phyloP scores from a whole-genome alignment of 2,113 vertebrate genomes.

The Xyliphius kryptos region DNA sequence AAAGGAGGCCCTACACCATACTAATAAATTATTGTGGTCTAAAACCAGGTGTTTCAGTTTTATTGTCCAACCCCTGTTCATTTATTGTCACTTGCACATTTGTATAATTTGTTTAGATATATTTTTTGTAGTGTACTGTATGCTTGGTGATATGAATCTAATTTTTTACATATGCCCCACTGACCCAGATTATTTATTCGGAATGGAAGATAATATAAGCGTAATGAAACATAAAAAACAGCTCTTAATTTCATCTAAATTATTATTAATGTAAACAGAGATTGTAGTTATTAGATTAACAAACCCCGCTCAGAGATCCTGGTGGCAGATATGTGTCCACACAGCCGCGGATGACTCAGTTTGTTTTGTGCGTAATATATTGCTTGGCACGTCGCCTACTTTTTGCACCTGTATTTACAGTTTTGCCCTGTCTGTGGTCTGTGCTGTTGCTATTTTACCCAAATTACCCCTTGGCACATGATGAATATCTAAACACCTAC shows the following conservation, averaged over 20 bases:
- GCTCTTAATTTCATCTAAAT: not conserved
- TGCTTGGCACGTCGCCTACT: not conserved
- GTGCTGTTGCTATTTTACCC: constrained; percentile 13
- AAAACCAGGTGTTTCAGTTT: too few relatives aligned
- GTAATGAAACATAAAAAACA: not conserved
- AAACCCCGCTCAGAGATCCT: not conserved
- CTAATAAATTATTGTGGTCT: too few relatives aligned
- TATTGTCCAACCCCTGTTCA: too few relatives aligned
- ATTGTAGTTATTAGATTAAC: not conserved
- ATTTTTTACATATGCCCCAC: not conserved
- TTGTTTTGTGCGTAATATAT: constrained; percentile 2
- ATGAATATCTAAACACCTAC: constrained; percentile 12
- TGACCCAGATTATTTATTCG: not conserved
- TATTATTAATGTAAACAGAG: constrained; percentile 5
- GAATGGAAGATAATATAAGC: not conserved
- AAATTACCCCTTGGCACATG: constrained; percentile 10
- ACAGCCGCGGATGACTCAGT: not conserved
- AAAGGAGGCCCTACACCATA: too few relatives aligned
- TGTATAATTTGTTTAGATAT: too few relatives aligned
- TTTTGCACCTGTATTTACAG: constrained; percentile 16
- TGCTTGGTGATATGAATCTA: too few relatives aligned
- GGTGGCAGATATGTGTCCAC: constrained; percentile 3
- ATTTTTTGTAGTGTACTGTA: too few relatives aligned
- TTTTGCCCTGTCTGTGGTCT: not conserved
- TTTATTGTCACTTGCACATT: too few relatives aligned